Conservation (phyloP, 2,888 invertebrate genomes). For the Dilophus febrilis region DNA sequence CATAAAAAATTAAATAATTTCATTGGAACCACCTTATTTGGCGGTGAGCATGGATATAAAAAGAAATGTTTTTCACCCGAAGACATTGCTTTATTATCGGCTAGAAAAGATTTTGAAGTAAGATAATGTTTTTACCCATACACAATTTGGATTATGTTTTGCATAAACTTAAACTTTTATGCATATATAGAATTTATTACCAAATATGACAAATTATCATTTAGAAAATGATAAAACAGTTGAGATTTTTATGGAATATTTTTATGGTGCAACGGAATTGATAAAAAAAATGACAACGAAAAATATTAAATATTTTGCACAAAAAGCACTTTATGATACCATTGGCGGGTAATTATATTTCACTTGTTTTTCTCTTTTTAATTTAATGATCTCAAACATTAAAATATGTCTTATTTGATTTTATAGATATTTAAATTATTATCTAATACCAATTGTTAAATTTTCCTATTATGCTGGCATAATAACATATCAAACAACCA, state of each 20-base stretch:
- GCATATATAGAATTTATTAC: slow-evolving; percentile 18
- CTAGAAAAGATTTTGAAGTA: slow-evolving; percentile 25
- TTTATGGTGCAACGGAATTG: slow-evolving; percentile 20
- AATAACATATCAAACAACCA: slow-evolving; percentile 16
- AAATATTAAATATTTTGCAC: slow-evolving; percentile 13
- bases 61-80: slow-evolving; percentile 24
- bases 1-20: slow-evolving; percentile 9
- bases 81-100: slow-evolving; percentile 21
- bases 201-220: slow-evolving; percentile 18
- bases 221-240: slow-evolving; percentile 19
- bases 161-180: no score
- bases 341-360: slow-evolving; percentile 19
- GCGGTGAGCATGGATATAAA: slow-evolving; percentile 9
- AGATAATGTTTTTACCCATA: no score
- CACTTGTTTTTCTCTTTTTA: not conserved
- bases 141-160: no score
- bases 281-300: slow-evolving; percentile 16
- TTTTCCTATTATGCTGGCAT: slow-evolving; percentile 25
- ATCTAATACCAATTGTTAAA: slow-evolving; percentile 22
- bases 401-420: no score
- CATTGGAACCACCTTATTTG: not conserved
- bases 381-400: no score
- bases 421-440: slow-evolving; percentile 20
- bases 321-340: slow-evolving; percentile 24
- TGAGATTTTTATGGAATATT: slow-evolving; percentile 22